Evolutionary conservation across 2,888 invertebrate genomes (phyloP).

Genomic region (Plebejus argus): DNA sequence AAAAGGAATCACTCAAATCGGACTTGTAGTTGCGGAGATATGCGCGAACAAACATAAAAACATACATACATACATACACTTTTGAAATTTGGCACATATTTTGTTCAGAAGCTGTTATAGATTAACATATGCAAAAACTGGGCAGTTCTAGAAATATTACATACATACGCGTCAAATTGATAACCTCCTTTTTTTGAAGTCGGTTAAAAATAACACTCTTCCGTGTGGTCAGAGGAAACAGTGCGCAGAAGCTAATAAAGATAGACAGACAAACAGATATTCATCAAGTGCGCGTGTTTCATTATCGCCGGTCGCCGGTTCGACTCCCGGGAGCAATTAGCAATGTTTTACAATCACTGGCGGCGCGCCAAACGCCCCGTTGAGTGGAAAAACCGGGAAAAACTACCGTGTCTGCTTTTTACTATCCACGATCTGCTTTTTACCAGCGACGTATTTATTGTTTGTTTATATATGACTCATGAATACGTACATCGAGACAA

Average conservation of each 20-base stretch:
- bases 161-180: too few relatives aligned
- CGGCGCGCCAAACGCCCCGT: constrained; percentile 40
- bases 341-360: constrained; percentile 42
- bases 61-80: too few relatives aligned
- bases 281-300: constrained; percentile 13
- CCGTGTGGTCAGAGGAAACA: neutral
- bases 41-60: too few relatives aligned
- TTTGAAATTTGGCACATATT: too few relatives aligned
- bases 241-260: neutral
- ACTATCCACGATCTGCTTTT: constrained; percentile 7
- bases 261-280: neutral
- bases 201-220: neutral
- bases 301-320: constrained; percentile 17
- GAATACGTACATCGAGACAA: neutral
- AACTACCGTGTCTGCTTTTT: constrained; percentile 15
- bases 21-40: too few relatives aligned
- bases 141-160: too few relatives aligned
- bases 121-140: too few relatives aligned
- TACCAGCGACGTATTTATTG: neutral
- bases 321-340: constrained; percentile 39
- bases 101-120: too few relatives aligned
- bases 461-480: neutral
- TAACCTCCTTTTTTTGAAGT: too few relatives aligned
- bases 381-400: constrained; percentile 30
- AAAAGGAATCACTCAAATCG: too few relatives aligned